Percentiles rank a stretch among this genome's conserved stretches.
These are phyloP conservation scores for Anagrus nilaparvatae DNA, from an alignment of 1,140 invertebrate genomes.

Conservation along the genomic window DNA sequence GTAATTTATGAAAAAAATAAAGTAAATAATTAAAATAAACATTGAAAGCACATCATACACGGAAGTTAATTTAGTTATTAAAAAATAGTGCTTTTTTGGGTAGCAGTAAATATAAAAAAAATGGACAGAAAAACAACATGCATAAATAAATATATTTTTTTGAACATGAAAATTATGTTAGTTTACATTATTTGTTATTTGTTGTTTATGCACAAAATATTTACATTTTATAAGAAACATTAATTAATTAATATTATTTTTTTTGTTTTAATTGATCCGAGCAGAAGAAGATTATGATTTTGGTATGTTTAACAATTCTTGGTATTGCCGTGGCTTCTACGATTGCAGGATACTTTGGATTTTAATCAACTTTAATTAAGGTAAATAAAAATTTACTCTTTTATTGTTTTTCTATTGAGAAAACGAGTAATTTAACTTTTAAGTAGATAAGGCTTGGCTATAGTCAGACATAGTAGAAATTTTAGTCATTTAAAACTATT, in stretches of 20 bases:
- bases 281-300: slow-evolving; percentile 99
- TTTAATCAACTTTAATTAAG: slow-evolving; percentile 32
- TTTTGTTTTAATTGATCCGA: slow-evolving; percentile 41
- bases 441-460: no score
- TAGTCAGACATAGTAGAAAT: no score
- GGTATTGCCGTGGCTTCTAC: slow-evolving; percentile 71
- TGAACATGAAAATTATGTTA: no score
- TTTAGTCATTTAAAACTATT: no score
- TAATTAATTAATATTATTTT: slow-evolving; percentile 15
- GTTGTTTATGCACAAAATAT: slow-evolving; percentile 3
- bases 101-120: background rate
- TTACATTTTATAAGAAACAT: slow-evolving; percentile 19
- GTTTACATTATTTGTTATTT: slow-evolving; percentile 5
- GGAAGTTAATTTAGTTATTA: no score
- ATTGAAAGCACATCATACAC: no score
- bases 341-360: slow-evolving; percentile 59
- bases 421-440: no score
- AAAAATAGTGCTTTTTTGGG: no score
- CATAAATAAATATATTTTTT: background rate
- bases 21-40: no score
- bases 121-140: background rate
- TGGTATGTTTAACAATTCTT: slow-evolving; percentile 89
- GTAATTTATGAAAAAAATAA: no score
- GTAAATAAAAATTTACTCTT: slow-evolving; percentile 24
- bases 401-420: no score